Evolutionary conservation across 2,113 vertebrate genomes (phyloP).

Genomic region (Marcusenius ussheri): DNA sequence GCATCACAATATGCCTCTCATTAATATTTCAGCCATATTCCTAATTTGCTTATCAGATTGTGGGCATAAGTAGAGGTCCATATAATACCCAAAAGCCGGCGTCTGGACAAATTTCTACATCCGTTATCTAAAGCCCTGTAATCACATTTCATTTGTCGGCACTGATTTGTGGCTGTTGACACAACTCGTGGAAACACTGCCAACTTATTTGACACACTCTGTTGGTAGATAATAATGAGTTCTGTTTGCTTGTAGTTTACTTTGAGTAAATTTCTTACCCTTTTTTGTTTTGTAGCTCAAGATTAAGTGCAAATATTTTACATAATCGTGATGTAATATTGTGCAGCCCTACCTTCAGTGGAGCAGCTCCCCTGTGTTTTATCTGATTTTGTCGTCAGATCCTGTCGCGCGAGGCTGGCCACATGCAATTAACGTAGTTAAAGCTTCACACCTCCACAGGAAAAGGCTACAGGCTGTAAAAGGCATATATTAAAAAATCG

Average conservation of each 20-base stretch:
- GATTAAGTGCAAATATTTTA: not conserved
- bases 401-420: not conserved
- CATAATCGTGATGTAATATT: not conserved
- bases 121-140: not conserved
- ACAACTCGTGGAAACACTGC: not conserved
- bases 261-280: not conserved
- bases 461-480: not conserved
- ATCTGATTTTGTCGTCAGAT: not conserved
- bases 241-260: not conserved
- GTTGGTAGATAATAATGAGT: not conserved
- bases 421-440: not conserved
- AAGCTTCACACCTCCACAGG: not conserved
- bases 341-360: not conserved
- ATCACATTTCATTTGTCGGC: not conserved
- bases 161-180: not conserved
- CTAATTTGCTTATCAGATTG: not conserved
- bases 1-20: not conserved
- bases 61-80: not conserved
- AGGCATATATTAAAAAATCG: not conserved
- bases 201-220: not conserved
- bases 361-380: not conserved
- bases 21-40: not conserved
- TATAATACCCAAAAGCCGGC: not conserved
- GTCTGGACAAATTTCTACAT: not conserved
- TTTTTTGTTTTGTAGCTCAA: not conserved